A percentile compares a stretch with the other conserved stretches of the same genome.
Conservation (phyloP, 23 tunicate genomes). For the Styela clava region DNA sequence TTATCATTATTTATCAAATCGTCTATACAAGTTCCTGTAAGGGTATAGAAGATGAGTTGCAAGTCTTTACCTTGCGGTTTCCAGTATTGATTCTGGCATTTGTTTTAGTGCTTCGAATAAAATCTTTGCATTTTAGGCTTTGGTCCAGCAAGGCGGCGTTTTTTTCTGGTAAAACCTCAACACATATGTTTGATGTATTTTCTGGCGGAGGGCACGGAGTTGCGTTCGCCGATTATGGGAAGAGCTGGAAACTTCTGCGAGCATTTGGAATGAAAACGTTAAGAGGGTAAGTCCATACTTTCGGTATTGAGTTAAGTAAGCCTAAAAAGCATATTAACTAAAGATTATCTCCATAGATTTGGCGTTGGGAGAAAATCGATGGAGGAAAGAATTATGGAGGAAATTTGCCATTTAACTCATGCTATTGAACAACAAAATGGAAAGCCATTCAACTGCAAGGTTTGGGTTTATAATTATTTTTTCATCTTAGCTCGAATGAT, state of each 20-base stretch:
- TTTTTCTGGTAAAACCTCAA: neutral
- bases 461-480: no score
- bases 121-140: neutral
- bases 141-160: neutral
- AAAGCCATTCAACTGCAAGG: constrained; percentile 22
- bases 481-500: no score
- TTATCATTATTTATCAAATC: neutral
- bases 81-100: neutral
- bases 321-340: no score
- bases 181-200: neutral
- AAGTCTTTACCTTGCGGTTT: neutral
- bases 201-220: constrained; percentile 22
- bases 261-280: constrained; percentile 30
- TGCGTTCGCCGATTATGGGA: constrained; percentile 30
- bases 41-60: neutral
- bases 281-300: constrained; percentile 36
- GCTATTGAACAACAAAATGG: constrained; percentile 18
- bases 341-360: constrained; percentile 10
- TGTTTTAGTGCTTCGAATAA: neutral
- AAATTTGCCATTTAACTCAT: constrained; percentile 12
- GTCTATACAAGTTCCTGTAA: no score
- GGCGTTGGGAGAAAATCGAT: constrained; percentile 36
- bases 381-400: constrained; percentile 29
- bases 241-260: constrained; percentile 28
- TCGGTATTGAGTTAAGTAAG: no score